Conservation (phyloP, 1,140 invertebrate genomes). For the Pentalonia nigronervosa region DNA sequence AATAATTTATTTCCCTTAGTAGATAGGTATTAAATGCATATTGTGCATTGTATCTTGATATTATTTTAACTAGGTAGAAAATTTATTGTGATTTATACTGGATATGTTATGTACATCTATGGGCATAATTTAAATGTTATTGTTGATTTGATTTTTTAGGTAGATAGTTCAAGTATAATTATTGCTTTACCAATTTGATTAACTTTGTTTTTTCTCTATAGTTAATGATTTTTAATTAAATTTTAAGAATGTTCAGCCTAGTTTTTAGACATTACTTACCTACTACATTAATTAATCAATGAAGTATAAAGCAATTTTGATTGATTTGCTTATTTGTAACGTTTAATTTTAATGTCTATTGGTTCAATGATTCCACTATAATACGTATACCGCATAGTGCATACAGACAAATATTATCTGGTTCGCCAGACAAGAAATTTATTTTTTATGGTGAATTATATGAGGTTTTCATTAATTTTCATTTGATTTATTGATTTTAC, state of each 20-base stretch:
- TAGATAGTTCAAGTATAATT: background rate
- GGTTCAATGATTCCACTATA: background rate
- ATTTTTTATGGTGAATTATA: background rate
- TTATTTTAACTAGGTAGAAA: background rate
- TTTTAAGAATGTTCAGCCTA: background rate
- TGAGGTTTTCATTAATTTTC: background rate
- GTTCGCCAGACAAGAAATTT: too few species aligned
- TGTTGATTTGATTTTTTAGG: background rate
- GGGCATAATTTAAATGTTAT: background rate
- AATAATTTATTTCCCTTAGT: background rate
- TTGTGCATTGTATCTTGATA: background rate
- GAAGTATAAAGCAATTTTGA: background rate
- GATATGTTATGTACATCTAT: background rate
- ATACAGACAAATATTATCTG: too few species aligned
- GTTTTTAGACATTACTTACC: background rate
- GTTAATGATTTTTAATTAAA: background rate
- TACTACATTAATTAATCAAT: background rate
- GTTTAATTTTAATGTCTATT: background rate
- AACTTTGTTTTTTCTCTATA: background rate
- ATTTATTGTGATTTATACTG: slow-evolving; percentile 32
- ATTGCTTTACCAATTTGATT: background rate
- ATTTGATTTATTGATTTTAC: too few species aligned
- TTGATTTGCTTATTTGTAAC: background rate
- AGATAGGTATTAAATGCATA: background rate
- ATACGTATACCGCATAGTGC: too few species aligned